Conservation (phyloP, 2,888 invertebrate genomes). For the Belgica antarctica region DNA sequence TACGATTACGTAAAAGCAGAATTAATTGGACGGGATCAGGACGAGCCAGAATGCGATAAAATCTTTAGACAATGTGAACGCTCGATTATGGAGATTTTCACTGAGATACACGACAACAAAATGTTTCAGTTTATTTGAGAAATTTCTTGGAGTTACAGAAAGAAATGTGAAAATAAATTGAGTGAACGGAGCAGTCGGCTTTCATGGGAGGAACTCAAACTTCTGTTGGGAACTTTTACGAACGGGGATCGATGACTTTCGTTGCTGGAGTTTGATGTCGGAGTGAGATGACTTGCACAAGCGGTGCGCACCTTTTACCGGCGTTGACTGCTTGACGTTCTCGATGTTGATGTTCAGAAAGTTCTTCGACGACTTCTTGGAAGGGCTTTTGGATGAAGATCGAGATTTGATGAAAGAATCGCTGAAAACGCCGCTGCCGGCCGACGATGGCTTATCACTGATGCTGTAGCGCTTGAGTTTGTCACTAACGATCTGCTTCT, state of each 20-base stretch:
- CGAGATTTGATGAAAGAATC: background rate
- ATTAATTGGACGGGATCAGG: constrained; percentile 58
- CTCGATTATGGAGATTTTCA: constrained; percentile 51
- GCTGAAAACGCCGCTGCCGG: background rate
- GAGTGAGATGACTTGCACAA: background rate
- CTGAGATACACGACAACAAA: constrained; percentile 45
- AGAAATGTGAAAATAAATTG: no score
- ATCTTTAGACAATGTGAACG: constrained; percentile 50
- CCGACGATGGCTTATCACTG: background rate
- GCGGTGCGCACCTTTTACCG: no score
- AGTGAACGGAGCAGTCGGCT: no score
- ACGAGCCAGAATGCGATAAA: constrained; percentile 50
- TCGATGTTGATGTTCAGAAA: background rate
- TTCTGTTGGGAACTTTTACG: background rate
- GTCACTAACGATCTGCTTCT: no score
- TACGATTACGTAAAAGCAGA: constrained; percentile 75
- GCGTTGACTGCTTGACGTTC: background rate
- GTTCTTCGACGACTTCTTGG: background rate
- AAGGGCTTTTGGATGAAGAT: background rate
- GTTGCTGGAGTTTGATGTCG: background rate
- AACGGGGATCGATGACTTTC: background rate
- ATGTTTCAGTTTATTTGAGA: constrained; percentile 14
- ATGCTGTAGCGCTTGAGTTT: no score
- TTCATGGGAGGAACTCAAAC: no score
- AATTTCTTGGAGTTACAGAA: background rate